Conservation (phyloP, 2,797 vertebrate species). For the Enoplosus armatus region DNA sequence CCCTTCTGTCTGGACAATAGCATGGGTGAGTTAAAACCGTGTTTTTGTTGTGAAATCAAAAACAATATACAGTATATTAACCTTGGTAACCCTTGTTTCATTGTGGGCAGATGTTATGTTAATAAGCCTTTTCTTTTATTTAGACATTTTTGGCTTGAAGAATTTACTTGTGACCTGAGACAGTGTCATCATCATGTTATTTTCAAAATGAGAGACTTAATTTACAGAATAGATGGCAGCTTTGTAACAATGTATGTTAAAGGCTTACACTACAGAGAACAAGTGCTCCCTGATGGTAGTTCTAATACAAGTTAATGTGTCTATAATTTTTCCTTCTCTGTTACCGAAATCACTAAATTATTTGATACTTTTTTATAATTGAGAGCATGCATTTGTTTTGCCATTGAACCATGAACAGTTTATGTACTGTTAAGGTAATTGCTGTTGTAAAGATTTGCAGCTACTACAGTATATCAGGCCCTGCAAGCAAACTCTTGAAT, state of each 20-base stretch:
- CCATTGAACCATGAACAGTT: neutral
- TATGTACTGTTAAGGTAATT: constrained; percentile 14
- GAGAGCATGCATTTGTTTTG: constrained; percentile 8
- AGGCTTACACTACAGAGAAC: neutral
- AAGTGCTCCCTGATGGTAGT: neutral
- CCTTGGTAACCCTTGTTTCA: neutral
- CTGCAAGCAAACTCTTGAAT: constrained; percentile 47
- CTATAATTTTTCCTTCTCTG: neutral
- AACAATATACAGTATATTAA: neutral
- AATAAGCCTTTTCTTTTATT: neutral
- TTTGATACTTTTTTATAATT: neutral
- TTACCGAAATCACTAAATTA: neutral
- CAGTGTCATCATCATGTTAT: neutral
- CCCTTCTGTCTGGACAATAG: constrained; percentile 79
- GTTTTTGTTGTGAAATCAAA: constrained; percentile 29
- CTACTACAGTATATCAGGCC: constrained; percentile 20
- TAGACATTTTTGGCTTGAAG: neutral
- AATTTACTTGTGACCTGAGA: neutral
- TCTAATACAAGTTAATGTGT: neutral
- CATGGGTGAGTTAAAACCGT: constrained; percentile 73
- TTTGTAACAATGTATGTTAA: neutral
- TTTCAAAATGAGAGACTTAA: neutral
- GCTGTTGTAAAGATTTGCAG: constrained; percentile 17
- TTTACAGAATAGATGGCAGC: neutral
- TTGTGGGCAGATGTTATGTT: neutral